Conservation (phyloP, 2,888 invertebrate genomes). For the Vesta saturnalis region DNA sequence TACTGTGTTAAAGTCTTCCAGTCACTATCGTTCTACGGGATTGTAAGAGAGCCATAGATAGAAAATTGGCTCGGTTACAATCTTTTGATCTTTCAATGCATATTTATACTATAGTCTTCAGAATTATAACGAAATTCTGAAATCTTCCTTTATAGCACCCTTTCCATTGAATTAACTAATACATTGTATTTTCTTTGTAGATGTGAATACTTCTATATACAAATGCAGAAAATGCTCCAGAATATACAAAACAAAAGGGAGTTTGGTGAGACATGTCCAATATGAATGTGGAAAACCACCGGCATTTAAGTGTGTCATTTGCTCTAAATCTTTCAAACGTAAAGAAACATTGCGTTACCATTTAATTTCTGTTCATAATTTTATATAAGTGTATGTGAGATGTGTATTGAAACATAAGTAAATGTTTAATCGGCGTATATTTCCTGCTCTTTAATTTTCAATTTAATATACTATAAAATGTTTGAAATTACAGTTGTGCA, state of each 20-base stretch:
- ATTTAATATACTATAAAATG: not conserved
- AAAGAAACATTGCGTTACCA: constrained; percentile 14
- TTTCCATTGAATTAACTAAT: too few relatives aligned
- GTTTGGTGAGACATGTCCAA: constrained; percentile 19
- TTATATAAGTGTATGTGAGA: not conserved
- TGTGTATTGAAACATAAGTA: not conserved
- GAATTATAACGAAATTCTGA: too few relatives aligned
- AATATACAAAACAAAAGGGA: constrained; percentile 5
- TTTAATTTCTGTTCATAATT: constrained; percentile 2
- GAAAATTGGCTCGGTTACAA: too few relatives aligned
- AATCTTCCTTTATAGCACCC: too few relatives aligned
- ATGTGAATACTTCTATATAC: not conserved
- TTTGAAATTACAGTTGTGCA: too few relatives aligned
- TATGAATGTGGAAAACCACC: constrained; percentile 24
- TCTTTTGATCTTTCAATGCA: too few relatives aligned
- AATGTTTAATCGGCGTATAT: not conserved
- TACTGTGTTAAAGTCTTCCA: too few relatives aligned
- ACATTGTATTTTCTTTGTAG: not conserved
- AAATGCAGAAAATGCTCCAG: not conserved
- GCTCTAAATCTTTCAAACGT: constrained; percentile 13
- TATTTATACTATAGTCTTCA: too few relatives aligned
- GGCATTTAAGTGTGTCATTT: constrained; percentile 8
- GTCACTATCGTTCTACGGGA: too few relatives aligned
- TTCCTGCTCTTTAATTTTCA: too few relatives aligned
- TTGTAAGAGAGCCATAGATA: too few relatives aligned